Evolutionary conservation across 1,140 invertebrate species (phyloP), one percentile per base, ranked within the genome.

Genomic region (Ephestia elutella): DNA sequence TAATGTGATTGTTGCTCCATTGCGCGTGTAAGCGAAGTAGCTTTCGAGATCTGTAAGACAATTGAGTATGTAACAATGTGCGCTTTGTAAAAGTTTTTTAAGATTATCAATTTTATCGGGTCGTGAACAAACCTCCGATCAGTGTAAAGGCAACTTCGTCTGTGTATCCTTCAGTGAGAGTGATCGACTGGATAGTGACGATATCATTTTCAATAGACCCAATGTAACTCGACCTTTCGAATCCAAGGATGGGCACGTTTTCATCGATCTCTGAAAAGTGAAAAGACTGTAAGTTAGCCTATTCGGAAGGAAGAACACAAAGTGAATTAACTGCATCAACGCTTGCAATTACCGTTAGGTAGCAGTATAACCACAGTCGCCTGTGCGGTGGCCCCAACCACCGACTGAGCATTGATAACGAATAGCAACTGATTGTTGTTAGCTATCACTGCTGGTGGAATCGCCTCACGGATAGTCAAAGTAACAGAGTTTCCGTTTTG

Each of bases 371-470:
- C 25, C 15, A 67, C 48, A 19, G 57, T 63, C 4, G 60, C 20
- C 10, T 53, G 38, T 3, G 64, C 64, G 19, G 49, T 30, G 17
- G 55, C 21, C 18, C 51, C 56, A 13, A 49, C 49, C 9, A 50
- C 25, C 18, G 35, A 35, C 21, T 60, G 55, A 30, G 71, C 71
- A 1, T 48, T 56, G 11, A 73, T 35, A 10, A 53, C 48, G 54
- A 71, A 73, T 3, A 71, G 49, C 7, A 74, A 57, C 28, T 71
- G 56, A 8, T 38, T 55, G 20, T 68, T 72, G 28, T 72, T 62
- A 51, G 48, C 59, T 28, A 75, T 15, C 11, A 69, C 62, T 38
- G 59, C 54, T 56, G 67, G 17, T 19, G 67, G 65, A 49, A 66
- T 62, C 13, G 48, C 17, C 21, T 49, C 51, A 0, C 30, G 50